Evolutionary conservation across 2,888 invertebrate species (phyloP).

Genomic region (Idaea dimidiata): DNA sequence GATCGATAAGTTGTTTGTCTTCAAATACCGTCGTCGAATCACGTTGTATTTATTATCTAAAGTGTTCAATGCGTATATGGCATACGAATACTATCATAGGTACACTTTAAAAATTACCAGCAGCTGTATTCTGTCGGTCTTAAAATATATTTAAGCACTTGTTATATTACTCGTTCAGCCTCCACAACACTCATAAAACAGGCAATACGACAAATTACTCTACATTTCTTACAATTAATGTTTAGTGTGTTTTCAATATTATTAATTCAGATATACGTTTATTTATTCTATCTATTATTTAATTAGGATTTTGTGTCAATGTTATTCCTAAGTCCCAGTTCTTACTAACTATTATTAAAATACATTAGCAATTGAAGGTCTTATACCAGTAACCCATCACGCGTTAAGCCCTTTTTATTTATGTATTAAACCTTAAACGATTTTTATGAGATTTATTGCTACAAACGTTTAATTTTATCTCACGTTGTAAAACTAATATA

Average conservation of each 20-base stretch:
- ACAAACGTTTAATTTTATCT: conserved; percentile 37
- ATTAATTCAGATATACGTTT: too few relatives aligned
- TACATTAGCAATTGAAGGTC: conserved; percentile 26
- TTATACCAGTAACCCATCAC: conserved; percentile 19
- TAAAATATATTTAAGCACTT: neutral
- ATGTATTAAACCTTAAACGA: conserved; percentile 25
- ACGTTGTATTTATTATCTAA: too few relatives aligned
- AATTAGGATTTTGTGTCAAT: conserved; percentile 3
- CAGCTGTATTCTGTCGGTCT: neutral
- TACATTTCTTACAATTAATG: neutral
- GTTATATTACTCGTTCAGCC: neutral
- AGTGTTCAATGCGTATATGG: too few relatives aligned
- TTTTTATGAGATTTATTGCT: conserved; percentile 31
- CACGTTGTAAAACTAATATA: conserved; percentile 37
- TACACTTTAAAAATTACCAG: neutral
- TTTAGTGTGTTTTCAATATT: neutral
- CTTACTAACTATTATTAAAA: conserved; percentile 4
- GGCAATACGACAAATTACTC: neutral
- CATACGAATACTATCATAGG: too few relatives aligned
- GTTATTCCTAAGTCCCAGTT: conserved; percentile 1
- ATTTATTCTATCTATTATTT: neutral
- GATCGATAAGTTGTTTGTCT: too few relatives aligned
- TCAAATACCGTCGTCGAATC: too few relatives aligned
- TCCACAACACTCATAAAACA: neutral
- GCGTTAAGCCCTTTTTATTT: conserved; percentile 28